Percentiles rank a stretch among this genome's conserved stretches.
These are phyloP conservation scores for Ormyrus nitidulus DNA, from an alignment of 2,888 invertebrate species.

Conservation along the genomic window DNA sequence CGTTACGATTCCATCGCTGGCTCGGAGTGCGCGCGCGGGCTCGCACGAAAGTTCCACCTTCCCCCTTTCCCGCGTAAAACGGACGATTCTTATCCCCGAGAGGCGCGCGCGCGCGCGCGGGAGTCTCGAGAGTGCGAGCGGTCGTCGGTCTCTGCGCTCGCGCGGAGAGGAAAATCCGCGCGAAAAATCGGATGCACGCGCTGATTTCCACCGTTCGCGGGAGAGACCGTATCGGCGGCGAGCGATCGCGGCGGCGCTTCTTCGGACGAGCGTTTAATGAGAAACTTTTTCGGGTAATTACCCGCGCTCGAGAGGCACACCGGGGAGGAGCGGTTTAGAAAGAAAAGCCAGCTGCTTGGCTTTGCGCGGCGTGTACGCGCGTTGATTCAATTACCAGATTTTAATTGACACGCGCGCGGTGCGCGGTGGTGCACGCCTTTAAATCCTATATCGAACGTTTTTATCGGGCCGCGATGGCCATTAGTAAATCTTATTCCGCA, in stretches of 20 bases:
- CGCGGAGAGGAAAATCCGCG: conserved; percentile 55
- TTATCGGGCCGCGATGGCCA: not conserved
- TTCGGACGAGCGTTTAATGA: conserved; percentile 49
- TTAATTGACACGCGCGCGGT: conserved; percentile 52
- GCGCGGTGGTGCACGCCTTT: not conserved
- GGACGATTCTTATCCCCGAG: conserved; percentile 64
- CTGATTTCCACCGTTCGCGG: conserved; percentile 58
- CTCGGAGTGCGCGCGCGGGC: not conserved
- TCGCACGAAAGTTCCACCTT: conserved; percentile 32
- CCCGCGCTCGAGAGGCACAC: not conserved
- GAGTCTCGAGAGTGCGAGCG: conserved; percentile 24
- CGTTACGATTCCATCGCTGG: conserved; percentile 69
- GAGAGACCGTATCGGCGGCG: conserved; percentile 36
- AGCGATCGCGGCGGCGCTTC: conserved; percentile 26
- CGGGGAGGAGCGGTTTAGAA: not conserved
- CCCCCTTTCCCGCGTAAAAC: not conserved
- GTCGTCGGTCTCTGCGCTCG: conserved; percentile 65
- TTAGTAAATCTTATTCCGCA: conserved; percentile 27
- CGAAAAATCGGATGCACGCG: conserved; percentile 66
- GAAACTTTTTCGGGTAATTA: conserved; percentile 56
- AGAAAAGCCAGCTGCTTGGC: conserved; percentile 26
- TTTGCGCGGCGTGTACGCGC: not conserved
- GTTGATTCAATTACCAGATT: conserved; percentile 47
- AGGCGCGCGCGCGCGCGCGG: conserved; percentile 30
- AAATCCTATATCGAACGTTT: conserved; percentile 13